These are phyloP conservation scores for Cervus canadensis DNA, from an alignment of 2,113 vertebrate genomes.

Conservation along the genomic window DNA sequence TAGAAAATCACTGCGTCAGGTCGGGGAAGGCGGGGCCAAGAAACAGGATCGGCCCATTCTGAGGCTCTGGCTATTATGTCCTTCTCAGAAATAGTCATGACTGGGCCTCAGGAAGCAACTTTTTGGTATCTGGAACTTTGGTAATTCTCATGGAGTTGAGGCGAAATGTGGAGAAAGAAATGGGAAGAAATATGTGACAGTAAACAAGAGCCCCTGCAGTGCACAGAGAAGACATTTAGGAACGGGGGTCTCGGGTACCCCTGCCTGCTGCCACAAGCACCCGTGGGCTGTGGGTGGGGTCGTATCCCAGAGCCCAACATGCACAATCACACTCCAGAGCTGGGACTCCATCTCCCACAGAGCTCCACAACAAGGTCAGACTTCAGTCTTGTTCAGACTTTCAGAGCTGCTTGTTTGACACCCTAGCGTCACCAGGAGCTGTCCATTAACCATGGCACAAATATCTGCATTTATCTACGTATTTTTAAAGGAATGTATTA, in stretches of 20 bases:
- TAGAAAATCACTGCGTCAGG: background rate
- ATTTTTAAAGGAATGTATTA: background rate
- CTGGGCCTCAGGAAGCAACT: background rate
- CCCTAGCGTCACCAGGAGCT: background rate
- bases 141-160: background rate
- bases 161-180: background rate
- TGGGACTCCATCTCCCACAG: background rate
- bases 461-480: background rate
- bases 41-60: background rate
- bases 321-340: fast-evolving
- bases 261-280: background rate
- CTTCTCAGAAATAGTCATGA: background rate
- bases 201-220: background rate
- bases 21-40: background rate
- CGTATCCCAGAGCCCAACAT: background rate
- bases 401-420: background rate
- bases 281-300: background rate
- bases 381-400: background rate
- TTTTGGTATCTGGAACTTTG: background rate
- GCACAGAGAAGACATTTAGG: background rate
- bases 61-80: background rate
- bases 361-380: background rate
- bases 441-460: background rate
- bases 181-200: background rate
- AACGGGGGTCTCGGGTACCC: fast-evolving